Base-by-base conservation (phyloP, 2,888 invertebrate species). In the Drosophila kuntzei region DNA sequence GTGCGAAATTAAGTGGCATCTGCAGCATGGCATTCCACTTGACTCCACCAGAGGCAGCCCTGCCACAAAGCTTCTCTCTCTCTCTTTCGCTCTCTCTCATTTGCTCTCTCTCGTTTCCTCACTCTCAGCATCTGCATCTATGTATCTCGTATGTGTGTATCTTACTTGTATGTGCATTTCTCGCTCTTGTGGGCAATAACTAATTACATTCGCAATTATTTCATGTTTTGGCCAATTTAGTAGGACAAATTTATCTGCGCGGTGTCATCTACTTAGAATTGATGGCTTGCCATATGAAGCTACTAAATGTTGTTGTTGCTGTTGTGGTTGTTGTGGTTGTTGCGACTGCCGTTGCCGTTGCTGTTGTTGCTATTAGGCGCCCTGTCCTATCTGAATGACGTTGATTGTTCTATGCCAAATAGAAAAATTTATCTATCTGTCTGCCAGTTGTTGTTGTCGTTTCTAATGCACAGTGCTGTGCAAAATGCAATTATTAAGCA, bases 141-240 rank as follows among this genome's bases (percentile, higher is more conserved):
- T 39, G 39, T 18, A 39, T 39, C 39, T 18, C 18, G 39, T 12
- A 2, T 41, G 12, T 41, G 44, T 65, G 34, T 61, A 22, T 58
- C 34, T 60, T 27, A 44, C 32, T 44, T 63, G 59, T 70, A 54
- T 76, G 58, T 76, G 71, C 63, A 69, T 67, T 75, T 82, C 79
- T 80, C 81, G 83, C 80, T 88, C 76, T 84, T 82, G 85, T 83
- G 89, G 91, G 90, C 91, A 91, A 91, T 91, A 91, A 91, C 91
- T 92, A 92, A 92, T 92, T 92, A 92, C 92, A 92, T 92, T 92
- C 91, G 92, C 92, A 92, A 92, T 92, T 92, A 92, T 92, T 92
- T 92, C 91, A 92, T 92, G 92, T 92, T 92, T 91, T 91, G 92
- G 91, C 90, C 91, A 92, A 92, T 92, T 92, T 92, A 92, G 90